Base-by-base conservation (phyloP, 2,797 vertebrate species). In the Bradypus variegatus region DNA sequence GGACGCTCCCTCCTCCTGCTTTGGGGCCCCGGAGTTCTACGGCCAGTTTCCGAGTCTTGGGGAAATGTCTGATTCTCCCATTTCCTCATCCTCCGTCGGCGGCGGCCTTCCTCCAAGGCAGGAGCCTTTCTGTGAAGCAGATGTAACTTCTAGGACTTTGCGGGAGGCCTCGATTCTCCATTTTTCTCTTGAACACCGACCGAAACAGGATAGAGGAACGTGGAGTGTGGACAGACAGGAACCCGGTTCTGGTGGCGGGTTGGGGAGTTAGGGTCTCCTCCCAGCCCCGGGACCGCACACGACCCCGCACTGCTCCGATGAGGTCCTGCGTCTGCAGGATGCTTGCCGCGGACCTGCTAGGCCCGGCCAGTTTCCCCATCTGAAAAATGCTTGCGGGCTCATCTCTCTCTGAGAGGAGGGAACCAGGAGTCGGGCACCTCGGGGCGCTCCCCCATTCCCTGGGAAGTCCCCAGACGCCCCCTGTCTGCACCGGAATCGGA, bases 71-170 rank as follows among this genome's bases (percentile, higher is more conserved):
- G 11, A 75, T 13, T 64, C 65, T 58, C 41, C 33, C 67, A 1
- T 1, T 1, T 21, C 45, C 45, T 15, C 75, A 38, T 15, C 21
- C 12, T 75, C 6, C 0, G 5, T 4, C 0, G 1, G 13, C 2
- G 5, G 31, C 0, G 9, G n/a, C 36, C 9, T 25, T 41, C 50
- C 14, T 25, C 25, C 0, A 0, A 33, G 27, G 48, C 79, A 53
- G 60, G 48, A 25, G 7, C 0, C 33, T 31, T 94, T 83, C 69
- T 23, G 21, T 9, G 29, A 75, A 48, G 25, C 8, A 0, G 0
- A 53, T 21, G 53, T 45, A 78, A 75, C 55, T 76, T 25, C 0
- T 0, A 19, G 73, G 60, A 36, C 36, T 50, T 31, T 60, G 13
- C 4, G 18, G 14, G 31, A 70, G 12, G 21, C 8, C 2, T 58